Conservation (phyloP, 2,888 invertebrate genomes). For the Amorpha juglandis region DNA sequence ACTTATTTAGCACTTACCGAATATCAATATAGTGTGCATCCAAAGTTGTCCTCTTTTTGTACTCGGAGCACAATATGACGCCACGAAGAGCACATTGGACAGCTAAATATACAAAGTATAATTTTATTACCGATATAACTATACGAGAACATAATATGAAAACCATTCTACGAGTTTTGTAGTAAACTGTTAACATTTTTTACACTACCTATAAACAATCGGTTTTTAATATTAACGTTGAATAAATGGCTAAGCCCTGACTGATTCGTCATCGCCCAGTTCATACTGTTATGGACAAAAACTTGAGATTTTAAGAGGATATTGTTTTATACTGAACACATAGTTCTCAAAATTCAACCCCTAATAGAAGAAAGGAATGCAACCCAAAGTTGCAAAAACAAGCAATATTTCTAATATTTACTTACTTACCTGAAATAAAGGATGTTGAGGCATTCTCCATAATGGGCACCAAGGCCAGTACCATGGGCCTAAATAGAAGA, state of each 20-base stretch:
- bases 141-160: neutral
- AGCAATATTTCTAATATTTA: neutral
- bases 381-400: too few relatives aligned
- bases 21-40: conserved; percentile 91
- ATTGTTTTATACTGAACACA: too few relatives aligned
- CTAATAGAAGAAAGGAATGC: too few relatives aligned
- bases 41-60: conserved; percentile 91
- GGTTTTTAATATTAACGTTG: too few relatives aligned
- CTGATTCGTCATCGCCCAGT: too few relatives aligned
- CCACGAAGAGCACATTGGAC: conserved; percentile 90
- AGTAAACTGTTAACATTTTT: too few relatives aligned
- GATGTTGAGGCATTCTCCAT: conserved; percentile 91
- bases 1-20: conserved; percentile 83
- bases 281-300: too few relatives aligned
- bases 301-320: too few relatives aligned
- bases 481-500: conserved; percentile 78
- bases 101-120: conserved; percentile 83
- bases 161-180: too few relatives aligned
- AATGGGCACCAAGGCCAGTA: conserved; percentile 88
- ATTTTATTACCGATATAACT: neutral
- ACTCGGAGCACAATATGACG: conserved; percentile 92
- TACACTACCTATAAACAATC: too few relatives aligned
- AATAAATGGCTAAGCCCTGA: too few relatives aligned
- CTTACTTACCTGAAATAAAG: conserved; percentile 76
- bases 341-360: too few relatives aligned